These are phyloP conservation scores for Anhinga anhinga DNA, from an alignment of 2,113 vertebrate species.

Conservation along the genomic window DNA sequence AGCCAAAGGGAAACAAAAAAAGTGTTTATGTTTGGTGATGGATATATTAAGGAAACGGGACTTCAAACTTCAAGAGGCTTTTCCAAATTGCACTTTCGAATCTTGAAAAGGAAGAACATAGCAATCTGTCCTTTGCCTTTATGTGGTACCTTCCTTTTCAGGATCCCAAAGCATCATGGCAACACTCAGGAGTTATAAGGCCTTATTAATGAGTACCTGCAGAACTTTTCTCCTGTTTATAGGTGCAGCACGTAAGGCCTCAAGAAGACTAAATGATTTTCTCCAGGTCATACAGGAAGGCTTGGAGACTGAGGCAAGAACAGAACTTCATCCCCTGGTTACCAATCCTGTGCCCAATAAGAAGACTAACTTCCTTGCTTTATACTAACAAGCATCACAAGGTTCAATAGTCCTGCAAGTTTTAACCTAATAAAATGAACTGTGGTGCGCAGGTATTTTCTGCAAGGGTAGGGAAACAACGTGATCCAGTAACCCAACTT, in stretches of 20 bases:
- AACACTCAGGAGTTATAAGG: not conserved
- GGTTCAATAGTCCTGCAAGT: not conserved
- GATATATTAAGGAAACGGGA: not conserved
- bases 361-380: not conserved
- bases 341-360: not conserved
- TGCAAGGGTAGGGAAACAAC: not conserved
- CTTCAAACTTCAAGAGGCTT: not conserved
- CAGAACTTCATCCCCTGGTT: not conserved
- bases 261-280: not conserved
- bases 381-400: not conserved
- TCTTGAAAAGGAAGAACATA: not conserved
- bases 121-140: not conserved
- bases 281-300: not conserved
- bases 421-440: not conserved
- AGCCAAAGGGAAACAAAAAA: not conserved
- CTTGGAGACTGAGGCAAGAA: not conserved
- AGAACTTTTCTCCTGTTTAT: not conserved
- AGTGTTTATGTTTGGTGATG: not conserved
- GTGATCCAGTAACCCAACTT: not conserved
- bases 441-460: not conserved
- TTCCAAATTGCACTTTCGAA: not conserved
- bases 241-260: not conserved
- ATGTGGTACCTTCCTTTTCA: not conserved
- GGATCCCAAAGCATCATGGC: not conserved
- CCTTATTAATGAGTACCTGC: not conserved